A percentile compares a stretch with the other conserved stretches of the same genome.
phyloP scores from a whole-genome alignment of 2,113 vertebrate genomes.

The Hymenochirus boettgeri region DNA sequence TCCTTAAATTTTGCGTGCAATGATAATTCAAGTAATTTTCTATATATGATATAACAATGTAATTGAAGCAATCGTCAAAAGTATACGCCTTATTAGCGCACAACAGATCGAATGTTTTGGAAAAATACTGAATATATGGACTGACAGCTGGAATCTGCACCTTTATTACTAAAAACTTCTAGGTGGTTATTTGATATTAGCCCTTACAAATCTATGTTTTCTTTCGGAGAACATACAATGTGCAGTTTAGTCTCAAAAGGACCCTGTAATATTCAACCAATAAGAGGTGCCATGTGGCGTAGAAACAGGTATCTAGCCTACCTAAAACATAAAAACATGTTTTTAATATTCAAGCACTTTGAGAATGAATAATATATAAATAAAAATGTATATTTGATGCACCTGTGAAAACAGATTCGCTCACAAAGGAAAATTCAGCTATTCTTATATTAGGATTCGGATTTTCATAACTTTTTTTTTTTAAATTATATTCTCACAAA shows the following conservation, averaged over 20 bases:
- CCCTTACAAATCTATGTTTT: constrained; percentile 64
- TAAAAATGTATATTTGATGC: constrained; percentile 80
- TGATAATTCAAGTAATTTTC: no score
- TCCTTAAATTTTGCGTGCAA: no score
- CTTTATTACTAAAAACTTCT: constrained; percentile 48
- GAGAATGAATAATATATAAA: constrained; percentile 73
- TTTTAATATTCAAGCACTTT: constrained; percentile 76
- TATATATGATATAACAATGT: no score
- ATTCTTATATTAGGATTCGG: constrained; percentile 73
- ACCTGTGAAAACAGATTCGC: constrained; percentile 88
- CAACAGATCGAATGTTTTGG: neutral
- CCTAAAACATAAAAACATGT: constrained; percentile 62
- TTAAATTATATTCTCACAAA: no score
- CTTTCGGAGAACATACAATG: constrained; percentile 66
- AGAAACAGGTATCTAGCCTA: constrained; percentile 57
- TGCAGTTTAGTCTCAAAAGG: constrained; percentile 51
- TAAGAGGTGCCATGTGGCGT: constrained; percentile 73
- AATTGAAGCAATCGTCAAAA: no score
- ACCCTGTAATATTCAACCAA: constrained; percentile 63
- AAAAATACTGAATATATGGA: neutral
- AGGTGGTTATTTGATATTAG: constrained; percentile 50
- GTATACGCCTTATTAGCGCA: no score
- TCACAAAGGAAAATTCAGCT: constrained; percentile 75
- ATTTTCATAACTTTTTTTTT: constrained; percentile 74
- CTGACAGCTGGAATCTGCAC: constrained; percentile 7